Percentiles rank a stretch among this genome's conserved stretches.
These are phyloP conservation scores for Neodiprion virginianus DNA, from an alignment of 1,140 invertebrate genomes.

Conservation along the genomic window DNA sequence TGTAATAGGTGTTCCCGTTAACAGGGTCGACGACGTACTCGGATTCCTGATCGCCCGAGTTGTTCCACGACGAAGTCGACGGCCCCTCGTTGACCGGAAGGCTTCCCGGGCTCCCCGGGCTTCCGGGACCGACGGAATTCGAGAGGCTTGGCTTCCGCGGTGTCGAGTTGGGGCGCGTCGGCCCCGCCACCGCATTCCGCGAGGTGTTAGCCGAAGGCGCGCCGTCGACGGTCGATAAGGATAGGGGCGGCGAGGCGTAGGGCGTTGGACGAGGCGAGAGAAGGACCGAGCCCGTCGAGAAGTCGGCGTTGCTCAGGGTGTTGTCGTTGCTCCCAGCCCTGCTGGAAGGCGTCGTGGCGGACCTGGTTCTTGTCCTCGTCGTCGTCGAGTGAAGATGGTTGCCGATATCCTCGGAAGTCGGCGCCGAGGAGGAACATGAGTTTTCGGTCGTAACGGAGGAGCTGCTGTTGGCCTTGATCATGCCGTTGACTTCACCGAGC, in stretches of 20 bases:
- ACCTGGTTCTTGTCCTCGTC: not conserved
- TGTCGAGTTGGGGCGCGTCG: not conserved
- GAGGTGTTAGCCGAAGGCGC: slow-evolving; percentile 18
- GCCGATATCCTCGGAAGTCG: not conserved
- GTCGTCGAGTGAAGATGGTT: not conserved
- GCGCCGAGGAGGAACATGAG: not conserved
- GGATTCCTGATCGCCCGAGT: slow-evolving; percentile 54
- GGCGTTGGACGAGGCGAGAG: slow-evolving; percentile 3
- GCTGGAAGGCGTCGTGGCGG: slow-evolving; percentile 17
- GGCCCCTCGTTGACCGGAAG: slow-evolving; percentile 28
- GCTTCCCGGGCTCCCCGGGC: slow-evolving; percentile 23
- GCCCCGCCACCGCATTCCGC: slow-evolving; percentile 17
- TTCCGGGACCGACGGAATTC: slow-evolving; percentile 27
- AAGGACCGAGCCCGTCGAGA: not conserved
- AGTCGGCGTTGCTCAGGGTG: not conserved
- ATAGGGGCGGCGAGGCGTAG: slow-evolving; percentile 14
- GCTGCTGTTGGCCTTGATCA: not conserved
- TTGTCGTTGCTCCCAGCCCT: too few relatives aligned
- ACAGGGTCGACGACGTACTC: slow-evolving; percentile 63
- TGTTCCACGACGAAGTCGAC: slow-evolving; percentile 38
- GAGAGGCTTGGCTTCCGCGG: slow-evolving; percentile 23
- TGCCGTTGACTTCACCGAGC: too few relatives aligned
- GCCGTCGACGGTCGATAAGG: slow-evolving; percentile 23
- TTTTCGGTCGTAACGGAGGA: not conserved
- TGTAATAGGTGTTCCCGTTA: slow-evolving; percentile 62